A percentile compares a stretch with the other conserved stretches of the same genome.
phyloP scores from a whole-genome alignment of 2,888 invertebrate genomes.

The Notodonta ziczac region DNA sequence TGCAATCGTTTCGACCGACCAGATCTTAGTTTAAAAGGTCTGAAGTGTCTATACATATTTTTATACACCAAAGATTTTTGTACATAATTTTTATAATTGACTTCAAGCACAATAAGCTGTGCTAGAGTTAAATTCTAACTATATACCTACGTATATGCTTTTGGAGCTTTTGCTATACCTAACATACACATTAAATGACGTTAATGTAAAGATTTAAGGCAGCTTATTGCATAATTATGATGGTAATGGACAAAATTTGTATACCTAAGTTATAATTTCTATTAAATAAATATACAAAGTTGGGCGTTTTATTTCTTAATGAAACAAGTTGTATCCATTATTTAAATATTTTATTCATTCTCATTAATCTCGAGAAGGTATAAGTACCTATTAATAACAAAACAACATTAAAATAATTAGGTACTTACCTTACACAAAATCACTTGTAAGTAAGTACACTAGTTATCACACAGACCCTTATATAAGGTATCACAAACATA shows the following conservation, averaged over 20 bases:
- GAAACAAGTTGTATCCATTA: conserved; percentile 15
- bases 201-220: conserved; percentile 65
- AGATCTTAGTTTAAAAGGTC: conserved; percentile 75
- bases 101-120: conserved; percentile 61
- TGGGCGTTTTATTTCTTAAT: conserved; percentile 47
- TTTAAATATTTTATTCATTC: conserved; percentile 16
- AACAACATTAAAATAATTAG: conserved; percentile 1
- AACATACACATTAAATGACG: conserved; percentile 62
- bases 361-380: conserved; percentile 8
- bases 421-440: neutral
- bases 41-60: conserved; percentile 80
- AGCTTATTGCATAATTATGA: conserved; percentile 76
- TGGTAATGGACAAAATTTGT: conserved; percentile 63
- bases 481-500: too few relatives aligned
- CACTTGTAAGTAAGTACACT: neutral
- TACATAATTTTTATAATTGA: conserved; percentile 72
- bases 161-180: conserved; percentile 73
- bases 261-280: conserved; percentile 67
- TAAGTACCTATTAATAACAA: neutral
- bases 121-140: conserved; percentile 64
- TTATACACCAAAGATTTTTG: conserved; percentile 79
- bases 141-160: conserved; percentile 55
- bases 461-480: neutral
- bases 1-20: conserved; percentile 84
- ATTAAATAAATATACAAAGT: conserved; percentile 68